Evolutionary conservation across 2,797 vertebrate genomes (phyloP).

Genomic region (Propithecus perrieri): DNA sequence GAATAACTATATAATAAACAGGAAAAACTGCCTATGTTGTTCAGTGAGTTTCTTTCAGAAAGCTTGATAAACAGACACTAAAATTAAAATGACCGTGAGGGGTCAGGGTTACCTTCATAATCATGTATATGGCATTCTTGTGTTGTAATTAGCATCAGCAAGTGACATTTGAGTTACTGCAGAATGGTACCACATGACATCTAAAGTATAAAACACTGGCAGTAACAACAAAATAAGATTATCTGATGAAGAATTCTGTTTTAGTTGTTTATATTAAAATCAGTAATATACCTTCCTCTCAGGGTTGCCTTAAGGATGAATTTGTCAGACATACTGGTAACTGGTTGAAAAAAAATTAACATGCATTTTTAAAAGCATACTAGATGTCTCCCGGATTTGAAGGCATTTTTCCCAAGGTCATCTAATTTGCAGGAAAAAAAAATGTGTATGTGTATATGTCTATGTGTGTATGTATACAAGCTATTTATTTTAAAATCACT

Average conservation of each 20-base stretch:
- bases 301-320: constrained; percentile 33
- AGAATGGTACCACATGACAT: neutral
- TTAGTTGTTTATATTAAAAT: constrained; percentile 35
- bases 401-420: neutral
- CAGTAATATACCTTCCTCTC: constrained; percentile 22
- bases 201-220: constrained; percentile 1
- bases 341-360: neutral
- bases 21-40: constrained; percentile 81
- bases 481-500: neutral
- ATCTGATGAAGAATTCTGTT: constrained; percentile 43
- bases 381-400: neutral
- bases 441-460: neutral
- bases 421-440: neutral
- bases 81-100: neutral
- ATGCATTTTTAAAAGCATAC: neutral
- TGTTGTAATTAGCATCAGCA: neutral
- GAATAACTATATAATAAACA: constrained; percentile 85
- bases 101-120: neutral
- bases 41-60: constrained; percentile 85
- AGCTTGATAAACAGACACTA: constrained; percentile 49
- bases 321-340: constrained; percentile 14
- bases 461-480: neutral
- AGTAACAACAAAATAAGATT: neutral
- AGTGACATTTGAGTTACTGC: neutral
- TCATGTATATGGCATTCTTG: neutral